These are phyloP conservation scores for Whitmania pigra DNA, from an alignment of 1,140 invertebrate genomes.

Conservation along the genomic window DNA sequence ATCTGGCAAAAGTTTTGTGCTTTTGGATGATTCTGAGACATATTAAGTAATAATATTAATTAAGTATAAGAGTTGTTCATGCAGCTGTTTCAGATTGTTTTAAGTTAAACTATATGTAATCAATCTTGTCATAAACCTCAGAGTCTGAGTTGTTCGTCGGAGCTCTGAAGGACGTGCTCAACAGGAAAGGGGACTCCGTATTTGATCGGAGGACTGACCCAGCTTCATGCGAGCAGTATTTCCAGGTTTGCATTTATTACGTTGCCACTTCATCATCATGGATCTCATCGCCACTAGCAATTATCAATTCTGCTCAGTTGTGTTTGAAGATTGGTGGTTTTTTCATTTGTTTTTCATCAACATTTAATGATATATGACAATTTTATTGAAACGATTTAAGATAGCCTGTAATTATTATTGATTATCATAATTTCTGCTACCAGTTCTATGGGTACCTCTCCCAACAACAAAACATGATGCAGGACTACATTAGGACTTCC, in stretches of 20 bases:
- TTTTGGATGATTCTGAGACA: not conserved
- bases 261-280: not conserved
- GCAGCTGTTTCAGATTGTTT: not conserved
- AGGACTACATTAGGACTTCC: constrained; percentile 90
- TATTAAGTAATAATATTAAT: too few species aligned
- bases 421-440: constrained; percentile 38
- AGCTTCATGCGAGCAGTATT: constrained; percentile 94
- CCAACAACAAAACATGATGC: constrained; percentile 99
- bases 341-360: not conserved
- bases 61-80: too few species aligned
- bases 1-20: not conserved
- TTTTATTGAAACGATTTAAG: not conserved
- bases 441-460: constrained; percentile 97
- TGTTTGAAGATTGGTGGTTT: not conserved
- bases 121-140: not conserved
- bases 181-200: constrained; percentile 43
- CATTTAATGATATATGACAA: not conserved
- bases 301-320: not conserved
- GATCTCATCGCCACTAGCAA: not conserved
- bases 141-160: not conserved
- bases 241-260: constrained; percentile 45
- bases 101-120: not conserved
- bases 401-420: not conserved
- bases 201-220: constrained; percentile 94
- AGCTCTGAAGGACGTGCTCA: not conserved